Evolutionary conservation across 2,113 vertebrate genomes (phyloP).

Genomic region (Eurypyga helias): DNA sequence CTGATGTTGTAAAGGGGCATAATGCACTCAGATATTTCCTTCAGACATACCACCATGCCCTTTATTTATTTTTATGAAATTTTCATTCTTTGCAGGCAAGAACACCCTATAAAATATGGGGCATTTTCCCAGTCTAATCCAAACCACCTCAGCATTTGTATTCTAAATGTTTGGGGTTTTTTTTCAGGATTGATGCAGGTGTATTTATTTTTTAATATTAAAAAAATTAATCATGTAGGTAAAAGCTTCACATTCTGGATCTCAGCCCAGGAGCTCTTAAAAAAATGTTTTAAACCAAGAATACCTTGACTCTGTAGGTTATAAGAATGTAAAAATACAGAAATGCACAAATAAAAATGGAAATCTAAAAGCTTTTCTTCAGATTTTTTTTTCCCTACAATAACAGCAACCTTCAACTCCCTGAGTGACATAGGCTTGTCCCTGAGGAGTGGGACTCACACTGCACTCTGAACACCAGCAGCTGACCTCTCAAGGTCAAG

Average conservation of each 20-base stretch:
- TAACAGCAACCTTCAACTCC: not conserved
- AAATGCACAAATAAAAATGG: not conserved
- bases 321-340: not conserved
- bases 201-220: not conserved
- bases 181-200: not conserved
- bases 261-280: not conserved
- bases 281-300: not conserved
- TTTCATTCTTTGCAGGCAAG: not conserved
- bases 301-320: not conserved
- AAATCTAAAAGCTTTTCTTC: not conserved
- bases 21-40: not conserved
- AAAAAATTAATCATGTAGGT: not conserved
- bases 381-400: not conserved
- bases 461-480: rapidly evolving
- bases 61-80: not conserved
- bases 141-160: not conserved
- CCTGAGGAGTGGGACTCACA: not conserved
- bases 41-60: not conserved
- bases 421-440: not conserved
- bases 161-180: not conserved
- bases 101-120: not conserved
- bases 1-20: not conserved
- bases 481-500: not conserved
- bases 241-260: not conserved
- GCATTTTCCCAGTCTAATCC: not conserved